Percentiles rank a stretch among this genome's conserved stretches.
Conservation (phyloP, 2,888 invertebrate species). For the Yponomeuta sedellus region DNA sequence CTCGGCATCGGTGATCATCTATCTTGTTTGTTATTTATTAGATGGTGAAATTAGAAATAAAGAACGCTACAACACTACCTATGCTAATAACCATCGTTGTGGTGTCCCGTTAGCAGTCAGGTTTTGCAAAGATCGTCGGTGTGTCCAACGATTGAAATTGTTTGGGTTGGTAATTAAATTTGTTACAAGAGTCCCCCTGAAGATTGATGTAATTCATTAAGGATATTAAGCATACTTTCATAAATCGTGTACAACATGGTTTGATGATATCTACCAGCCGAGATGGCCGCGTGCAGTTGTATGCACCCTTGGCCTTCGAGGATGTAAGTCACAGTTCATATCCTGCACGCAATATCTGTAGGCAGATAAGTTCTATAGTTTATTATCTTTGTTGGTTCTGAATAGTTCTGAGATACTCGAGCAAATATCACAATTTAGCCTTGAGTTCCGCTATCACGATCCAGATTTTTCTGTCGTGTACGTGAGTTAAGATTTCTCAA, state of each 20-base stretch:
- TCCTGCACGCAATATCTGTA: conserved; percentile 23
- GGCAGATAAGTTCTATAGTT: neutral
- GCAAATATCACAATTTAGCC: neutral
- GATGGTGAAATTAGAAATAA: neutral
- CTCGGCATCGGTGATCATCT: neutral
- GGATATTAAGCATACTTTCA: too few species aligned
- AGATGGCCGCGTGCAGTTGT: conserved; percentile 39
- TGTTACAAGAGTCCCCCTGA: conserved; percentile 33
- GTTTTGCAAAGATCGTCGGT: neutral
- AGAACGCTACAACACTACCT: neutral
- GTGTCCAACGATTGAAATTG: conserved; percentile 9
- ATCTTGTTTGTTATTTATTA: neutral
- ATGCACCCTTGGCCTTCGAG: conserved; percentile 50
- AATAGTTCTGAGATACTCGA: neutral
- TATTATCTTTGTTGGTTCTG: neutral
- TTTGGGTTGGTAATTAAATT: conserved; percentile 19
- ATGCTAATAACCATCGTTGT: conserved; percentile 2
- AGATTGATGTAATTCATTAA: too few species aligned
- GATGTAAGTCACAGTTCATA: conserved; percentile 29
- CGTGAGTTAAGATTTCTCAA: neutral
- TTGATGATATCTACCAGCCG: too few species aligned
- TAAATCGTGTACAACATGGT: too few species aligned
- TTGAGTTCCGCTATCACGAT: neutral
- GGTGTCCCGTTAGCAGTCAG: conserved; percentile 9
- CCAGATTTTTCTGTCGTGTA: conserved; percentile 1